Base-by-base conservation (phyloP, 53 echinoderm and acorn worm species). In the Henricia sp. region DNA sequence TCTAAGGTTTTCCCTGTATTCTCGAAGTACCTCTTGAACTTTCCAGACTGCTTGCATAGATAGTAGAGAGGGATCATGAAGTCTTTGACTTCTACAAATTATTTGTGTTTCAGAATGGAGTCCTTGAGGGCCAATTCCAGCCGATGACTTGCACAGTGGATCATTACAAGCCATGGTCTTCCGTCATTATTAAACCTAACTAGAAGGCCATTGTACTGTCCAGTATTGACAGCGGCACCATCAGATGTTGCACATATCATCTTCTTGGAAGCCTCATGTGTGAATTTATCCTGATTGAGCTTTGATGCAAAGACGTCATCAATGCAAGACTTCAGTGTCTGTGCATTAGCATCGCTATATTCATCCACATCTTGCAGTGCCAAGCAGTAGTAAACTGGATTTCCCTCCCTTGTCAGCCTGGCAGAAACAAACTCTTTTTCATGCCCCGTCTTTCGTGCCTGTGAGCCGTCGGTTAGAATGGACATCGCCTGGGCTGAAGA, bases 171-270 rank as follows among this genome's bases (percentile, higher is more conserved):
- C 83, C 83, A 83, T 21, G 83, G 83, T 3, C 83, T 51, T 11
- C 52, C 53, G 52, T 44, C 27, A 9, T 48, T 82, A n/a, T 68
- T 26, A 10, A 83, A 41, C 39, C 71, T 70, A 6, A 67, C 67
- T 36, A 70, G 55, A 17, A 84, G 34, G n/a, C 84, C 84, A 53
- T 62, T 63, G 69, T 83, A 83, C 33, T 33, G 25, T 4, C 83
- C 77, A 20, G 58, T 37, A 55, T 57, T 57, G 37, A 76, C 36
- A 25, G 29, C 1, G 21, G 89, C 84, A 12, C 89, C 84, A 68
- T 84, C 90, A 14, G 84, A 68, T 52, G 90, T 90, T n/a, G 77
- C 85, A 5, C 77, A 57, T 25, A 90, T 50, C 62, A 90, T n/a
- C n/a, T n/a, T n/a, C n/a, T n/a, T n/a, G n/a, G n/a, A n/a, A n/a